Evolutionary conservation across 2,797 vertebrate species (phyloP).

Genomic region (Tragopan temminckii): DNA sequence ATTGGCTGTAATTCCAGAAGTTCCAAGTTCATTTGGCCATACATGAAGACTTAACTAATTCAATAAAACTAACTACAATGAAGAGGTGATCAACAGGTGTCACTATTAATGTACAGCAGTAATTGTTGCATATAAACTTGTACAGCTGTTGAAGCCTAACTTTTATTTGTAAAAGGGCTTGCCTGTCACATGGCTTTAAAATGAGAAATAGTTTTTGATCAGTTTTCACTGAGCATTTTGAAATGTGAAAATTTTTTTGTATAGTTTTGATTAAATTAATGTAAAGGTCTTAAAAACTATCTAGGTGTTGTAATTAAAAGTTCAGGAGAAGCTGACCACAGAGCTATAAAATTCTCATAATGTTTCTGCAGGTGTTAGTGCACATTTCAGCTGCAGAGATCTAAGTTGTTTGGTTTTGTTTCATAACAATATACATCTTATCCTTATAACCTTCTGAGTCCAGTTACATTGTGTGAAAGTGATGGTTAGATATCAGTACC

Average conservation of each 20-base stretch:
- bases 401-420: background rate
- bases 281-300: background rate
- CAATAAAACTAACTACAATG: background rate
- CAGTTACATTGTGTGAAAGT: background rate
- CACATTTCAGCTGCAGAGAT: background rate
- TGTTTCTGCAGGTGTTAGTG: background rate
- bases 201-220: background rate
- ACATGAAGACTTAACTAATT: background rate
- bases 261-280: slow-evolving; percentile 11
- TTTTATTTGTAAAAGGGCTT: background rate
- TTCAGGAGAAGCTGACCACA: background rate
- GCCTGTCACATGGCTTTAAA: background rate
- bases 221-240: background rate
- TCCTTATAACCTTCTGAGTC: background rate
- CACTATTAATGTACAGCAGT: background rate
- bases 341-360: background rate
- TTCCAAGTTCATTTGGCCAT: background rate
- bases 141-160: background rate
- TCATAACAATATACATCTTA: background rate
- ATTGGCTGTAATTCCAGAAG: background rate
- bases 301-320: background rate
- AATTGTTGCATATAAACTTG: background rate
- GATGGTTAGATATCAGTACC: background rate
- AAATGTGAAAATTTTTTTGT: slow-evolving; percentile 29
- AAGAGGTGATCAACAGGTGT: slow-evolving; percentile 13